These are phyloP conservation scores for Pollenia labialis DNA, from an alignment of 2,888 invertebrate species.

Conservation along the genomic window DNA sequence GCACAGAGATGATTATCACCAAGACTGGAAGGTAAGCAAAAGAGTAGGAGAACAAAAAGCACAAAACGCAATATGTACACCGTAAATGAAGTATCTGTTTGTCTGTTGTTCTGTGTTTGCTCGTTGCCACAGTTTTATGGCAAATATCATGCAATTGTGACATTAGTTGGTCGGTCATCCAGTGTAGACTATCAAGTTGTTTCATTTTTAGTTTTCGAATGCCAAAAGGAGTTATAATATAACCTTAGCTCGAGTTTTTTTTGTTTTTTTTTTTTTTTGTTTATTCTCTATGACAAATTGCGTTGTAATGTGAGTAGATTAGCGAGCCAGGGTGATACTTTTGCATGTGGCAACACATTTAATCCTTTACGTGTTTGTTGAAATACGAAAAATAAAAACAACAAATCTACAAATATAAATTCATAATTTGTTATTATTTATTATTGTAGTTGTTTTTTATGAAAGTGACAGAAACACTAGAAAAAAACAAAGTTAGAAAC, in stretches of 20 bases:
- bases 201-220: slow-evolving; percentile 9
- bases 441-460: neutral
- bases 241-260: slow-evolving; percentile 17
- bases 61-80: slow-evolving; percentile 1
- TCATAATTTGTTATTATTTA: slow-evolving; percentile 29
- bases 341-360: slow-evolving; percentile 75
- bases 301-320: slow-evolving; percentile 77
- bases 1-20: slow-evolving; percentile 99
- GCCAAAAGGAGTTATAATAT: slow-evolving; percentile 30
- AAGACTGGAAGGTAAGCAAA: slow-evolving; percentile 95
- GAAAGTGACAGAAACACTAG: too few relatives aligned
- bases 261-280: slow-evolving; percentile 14
- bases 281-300: slow-evolving; percentile 74
- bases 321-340: slow-evolving; percentile 73
- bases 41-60: slow-evolving; percentile 20
- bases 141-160: slow-evolving; percentile 75
- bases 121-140: slow-evolving; percentile 49
- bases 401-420: slow-evolving; percentile 21
- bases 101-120: slow-evolving; percentile 8
- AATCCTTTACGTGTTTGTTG: slow-evolving; percentile 71
- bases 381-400: slow-evolving; percentile 38
- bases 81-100: slow-evolving; percentile 26
- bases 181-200: slow-evolving; percentile 19
- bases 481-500: too few relatives aligned
- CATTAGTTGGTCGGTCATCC: slow-evolving; percentile 72